A percentile compares a stretch with the other conserved stretches of the same genome.
Evolutionary conservation across 2,797 vertebrate genomes (phyloP).

Genomic region (Galago senegalensis): DNA sequence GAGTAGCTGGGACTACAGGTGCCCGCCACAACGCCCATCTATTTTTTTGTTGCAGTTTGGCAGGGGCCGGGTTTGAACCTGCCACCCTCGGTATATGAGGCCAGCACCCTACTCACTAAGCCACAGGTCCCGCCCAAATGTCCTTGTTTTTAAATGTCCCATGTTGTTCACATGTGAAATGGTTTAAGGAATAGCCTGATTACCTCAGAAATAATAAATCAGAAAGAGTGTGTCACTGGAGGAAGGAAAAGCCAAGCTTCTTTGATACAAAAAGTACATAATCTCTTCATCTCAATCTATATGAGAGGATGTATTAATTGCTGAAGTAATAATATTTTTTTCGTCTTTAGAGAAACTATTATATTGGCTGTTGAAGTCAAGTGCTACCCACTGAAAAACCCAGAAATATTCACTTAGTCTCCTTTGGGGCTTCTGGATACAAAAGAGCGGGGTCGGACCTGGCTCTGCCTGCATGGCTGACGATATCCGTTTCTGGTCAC

Average conservation of each 20-base stretch:
- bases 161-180: too few relatives aligned
- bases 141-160: too few relatives aligned
- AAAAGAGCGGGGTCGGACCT: neutral
- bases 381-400: neutral
- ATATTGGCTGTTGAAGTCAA: neutral
- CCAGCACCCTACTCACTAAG: too few relatives aligned
- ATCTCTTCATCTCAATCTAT: neutral
- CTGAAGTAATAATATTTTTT: neutral
- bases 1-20: too few relatives aligned
- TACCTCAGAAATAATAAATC: neutral
- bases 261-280: slow-evolving; percentile 27
- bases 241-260: neutral
- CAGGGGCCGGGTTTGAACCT: too few relatives aligned
- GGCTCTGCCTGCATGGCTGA: neutral
- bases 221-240: neutral
- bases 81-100: too few relatives aligned
- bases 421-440: neutral
- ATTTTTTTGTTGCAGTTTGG: too few relatives aligned
- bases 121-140: too few relatives aligned
- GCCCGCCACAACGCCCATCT: too few relatives aligned
- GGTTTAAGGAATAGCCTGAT: slow-evolving; percentile 37
- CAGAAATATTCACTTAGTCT: neutral
- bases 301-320: neutral
- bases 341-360: slow-evolving; percentile 37
- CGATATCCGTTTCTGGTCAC: neutral